Evolutionary conservation across 2,113 vertebrate genomes (phyloP).

Genomic region (Peromyscus leucopus): DNA sequence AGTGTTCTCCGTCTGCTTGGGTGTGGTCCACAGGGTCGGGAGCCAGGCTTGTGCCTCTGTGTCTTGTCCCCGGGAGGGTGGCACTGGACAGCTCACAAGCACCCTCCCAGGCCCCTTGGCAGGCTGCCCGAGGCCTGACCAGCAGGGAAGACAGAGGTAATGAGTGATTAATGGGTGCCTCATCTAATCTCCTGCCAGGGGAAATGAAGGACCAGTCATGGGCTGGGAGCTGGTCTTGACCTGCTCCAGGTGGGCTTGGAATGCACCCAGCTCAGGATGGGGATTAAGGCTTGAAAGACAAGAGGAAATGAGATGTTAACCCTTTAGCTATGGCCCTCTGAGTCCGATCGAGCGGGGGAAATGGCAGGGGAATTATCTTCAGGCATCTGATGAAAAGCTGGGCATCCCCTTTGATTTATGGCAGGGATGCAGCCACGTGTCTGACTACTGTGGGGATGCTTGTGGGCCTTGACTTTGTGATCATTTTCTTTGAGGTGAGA

Average conservation of each 20-base stretch:
- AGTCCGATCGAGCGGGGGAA: constrained; percentile 62
- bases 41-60: not conserved
- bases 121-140: constrained; percentile 71
- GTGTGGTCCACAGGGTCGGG: not conserved
- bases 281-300: constrained; percentile 83
- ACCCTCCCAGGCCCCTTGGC: constrained; percentile 62
- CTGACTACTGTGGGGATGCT: not conserved
- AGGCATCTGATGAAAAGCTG: constrained; percentile 57
- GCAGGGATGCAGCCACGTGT: not conserved
- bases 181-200: constrained; percentile 84
- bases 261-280: constrained; percentile 73
- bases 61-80: constrained; percentile 58
- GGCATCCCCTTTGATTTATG: constrained; percentile 73
- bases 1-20: not conserved
- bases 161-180: constrained; percentile 79
- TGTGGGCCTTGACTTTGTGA: not conserved
- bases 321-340: constrained; percentile 72
- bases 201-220: constrained; percentile 75
- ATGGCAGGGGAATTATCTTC: constrained; percentile 49
- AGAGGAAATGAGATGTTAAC: constrained; percentile 86
- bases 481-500: constrained; percentile 27
- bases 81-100: not conserved
- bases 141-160: constrained; percentile 63
- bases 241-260: constrained; percentile 76
- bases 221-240: constrained; percentile 71